These are phyloP conservation scores for Callocephalon fimbriatum DNA, from an alignment of 2,113 vertebrate species.

Conservation along the genomic window DNA sequence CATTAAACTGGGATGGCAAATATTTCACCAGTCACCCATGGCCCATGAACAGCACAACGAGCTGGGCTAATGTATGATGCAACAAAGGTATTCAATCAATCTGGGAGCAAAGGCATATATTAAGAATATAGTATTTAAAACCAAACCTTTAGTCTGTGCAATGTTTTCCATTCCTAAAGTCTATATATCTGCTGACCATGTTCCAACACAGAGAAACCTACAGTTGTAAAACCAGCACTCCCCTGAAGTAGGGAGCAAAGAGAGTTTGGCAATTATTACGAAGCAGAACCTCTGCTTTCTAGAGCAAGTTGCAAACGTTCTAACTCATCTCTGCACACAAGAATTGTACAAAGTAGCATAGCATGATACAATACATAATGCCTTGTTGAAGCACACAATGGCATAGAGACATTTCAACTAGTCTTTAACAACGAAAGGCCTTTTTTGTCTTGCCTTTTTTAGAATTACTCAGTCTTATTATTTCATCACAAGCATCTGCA, in stretches of 20 bases:
- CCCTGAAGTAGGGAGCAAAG: neutral
- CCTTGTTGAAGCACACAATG: neutral
- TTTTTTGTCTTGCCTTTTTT: neutral
- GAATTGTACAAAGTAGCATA: neutral
- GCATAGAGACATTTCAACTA: neutral
- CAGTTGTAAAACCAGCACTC: neutral
- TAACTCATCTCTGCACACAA: neutral
- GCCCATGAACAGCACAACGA: neutral
- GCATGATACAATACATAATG: neutral
- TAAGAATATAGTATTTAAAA: neutral
- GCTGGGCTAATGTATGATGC: neutral
- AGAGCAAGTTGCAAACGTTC: neutral
- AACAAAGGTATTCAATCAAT: neutral
- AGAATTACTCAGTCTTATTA: neutral
- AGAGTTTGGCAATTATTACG: neutral
- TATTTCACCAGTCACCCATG: neutral
- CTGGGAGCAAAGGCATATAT: neutral
- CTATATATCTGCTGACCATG: neutral
- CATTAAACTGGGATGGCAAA: neutral
- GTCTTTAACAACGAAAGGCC: neutral
- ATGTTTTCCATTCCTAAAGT: neutral
- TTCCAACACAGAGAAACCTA: neutral
- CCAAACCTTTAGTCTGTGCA: neutral
- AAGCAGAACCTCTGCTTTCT: neutral
- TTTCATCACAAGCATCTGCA: neutral